A percentile compares a stretch with the other conserved stretches of the same genome.
These are phyloP conservation scores for Zeuzera pyrina DNA, from an alignment of 2,888 invertebrate species.

Conservation along the genomic window DNA sequence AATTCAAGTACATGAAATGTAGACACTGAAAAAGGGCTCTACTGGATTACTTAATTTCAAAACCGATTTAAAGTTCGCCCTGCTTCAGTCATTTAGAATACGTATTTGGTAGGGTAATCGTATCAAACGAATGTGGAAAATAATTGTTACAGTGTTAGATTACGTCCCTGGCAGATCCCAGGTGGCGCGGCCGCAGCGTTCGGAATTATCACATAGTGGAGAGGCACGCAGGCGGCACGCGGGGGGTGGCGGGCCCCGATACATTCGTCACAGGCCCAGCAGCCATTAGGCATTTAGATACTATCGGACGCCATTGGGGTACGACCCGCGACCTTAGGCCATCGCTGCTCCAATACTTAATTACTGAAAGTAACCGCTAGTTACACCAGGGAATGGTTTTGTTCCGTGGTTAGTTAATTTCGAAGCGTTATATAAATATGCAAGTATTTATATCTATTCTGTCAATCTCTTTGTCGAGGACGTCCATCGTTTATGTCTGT, in stretches of 20 bases:
- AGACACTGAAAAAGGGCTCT: no score
- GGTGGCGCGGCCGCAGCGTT: constrained; percentile 74
- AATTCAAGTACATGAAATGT: no score
- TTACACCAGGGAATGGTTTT: constrained; percentile 34
- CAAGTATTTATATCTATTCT: no score
- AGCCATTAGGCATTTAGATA: constrained; percentile 75
- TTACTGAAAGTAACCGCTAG: constrained; percentile 66
- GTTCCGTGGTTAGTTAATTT: constrained; percentile 17
- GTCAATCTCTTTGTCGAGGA: no score
- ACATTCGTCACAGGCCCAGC: constrained; percentile 74
- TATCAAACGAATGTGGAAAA: constrained; percentile 8
- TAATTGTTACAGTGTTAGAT: constrained; percentile 16
- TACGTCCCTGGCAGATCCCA: constrained; percentile 66
- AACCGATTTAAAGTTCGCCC: background rate
- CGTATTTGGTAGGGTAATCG: no score
- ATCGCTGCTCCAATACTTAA: constrained; percentile 62
- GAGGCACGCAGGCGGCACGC: constrained; percentile 35
- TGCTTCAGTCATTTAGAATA: no score
- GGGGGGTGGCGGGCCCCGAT: constrained; percentile 39
- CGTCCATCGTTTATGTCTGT: constrained; percentile 37
- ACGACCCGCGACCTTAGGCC: constrained; percentile 62
- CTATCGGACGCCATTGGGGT: constrained; percentile 64
- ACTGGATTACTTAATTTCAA: no score
- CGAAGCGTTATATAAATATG: no score
- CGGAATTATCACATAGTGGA: constrained; percentile 74